These are phyloP conservation scores for Drosophila vallismaia DNA, from an alignment of 2,888 invertebrate genomes.

Conservation along the genomic window DNA sequence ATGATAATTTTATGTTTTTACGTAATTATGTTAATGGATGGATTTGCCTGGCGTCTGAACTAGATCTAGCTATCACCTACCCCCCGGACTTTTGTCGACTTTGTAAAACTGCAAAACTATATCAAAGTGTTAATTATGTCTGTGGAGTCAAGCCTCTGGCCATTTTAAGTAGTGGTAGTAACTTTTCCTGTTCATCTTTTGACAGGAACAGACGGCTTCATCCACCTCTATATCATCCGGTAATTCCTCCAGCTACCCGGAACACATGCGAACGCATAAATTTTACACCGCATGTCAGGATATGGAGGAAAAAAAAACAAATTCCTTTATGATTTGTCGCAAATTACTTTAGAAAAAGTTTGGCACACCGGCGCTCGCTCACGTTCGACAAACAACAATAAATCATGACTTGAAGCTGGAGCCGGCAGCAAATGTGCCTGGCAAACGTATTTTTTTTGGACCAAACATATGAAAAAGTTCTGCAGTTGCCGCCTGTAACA, in stretches of 20 bases:
- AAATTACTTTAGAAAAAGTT: slow-evolving; percentile 75
- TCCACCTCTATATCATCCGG: not conserved
- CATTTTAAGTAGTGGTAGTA: slow-evolving; percentile 30
- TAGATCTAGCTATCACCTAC: slow-evolving; percentile 1
- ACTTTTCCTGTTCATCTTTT: slow-evolving; percentile 22
- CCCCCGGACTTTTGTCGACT: slow-evolving; percentile 46
- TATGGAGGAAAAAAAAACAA: slow-evolving; percentile 29
- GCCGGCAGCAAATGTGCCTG: slow-evolving; percentile 14
- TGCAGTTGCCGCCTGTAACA: slow-evolving; percentile 19
- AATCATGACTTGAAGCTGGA: slow-evolving; percentile 55
- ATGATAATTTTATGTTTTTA: slow-evolving; percentile 71
- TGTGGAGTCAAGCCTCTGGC: slow-evolving; percentile 28
- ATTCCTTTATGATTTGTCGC: slow-evolving; percentile 74
- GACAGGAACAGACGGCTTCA: slow-evolving; percentile 27
- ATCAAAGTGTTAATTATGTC: slow-evolving; percentile 77
- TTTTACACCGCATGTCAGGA: slow-evolving; percentile 55
- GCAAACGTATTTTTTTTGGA: slow-evolving; percentile 28
- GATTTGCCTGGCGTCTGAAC: slow-evolving; percentile 51
- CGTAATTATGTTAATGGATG: slow-evolving; percentile 72
- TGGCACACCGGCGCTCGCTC: slow-evolving; percentile 44
- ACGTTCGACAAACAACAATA: slow-evolving; percentile 74
- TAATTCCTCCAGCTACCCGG: slow-evolving; percentile 7
- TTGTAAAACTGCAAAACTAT: slow-evolving; percentile 65
- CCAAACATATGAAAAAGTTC: slow-evolving; percentile 34
- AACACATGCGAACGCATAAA: slow-evolving; percentile 70